Conservation (phyloP, 2,113 vertebrate genomes). For the Apaloderma vittatum region DNA sequence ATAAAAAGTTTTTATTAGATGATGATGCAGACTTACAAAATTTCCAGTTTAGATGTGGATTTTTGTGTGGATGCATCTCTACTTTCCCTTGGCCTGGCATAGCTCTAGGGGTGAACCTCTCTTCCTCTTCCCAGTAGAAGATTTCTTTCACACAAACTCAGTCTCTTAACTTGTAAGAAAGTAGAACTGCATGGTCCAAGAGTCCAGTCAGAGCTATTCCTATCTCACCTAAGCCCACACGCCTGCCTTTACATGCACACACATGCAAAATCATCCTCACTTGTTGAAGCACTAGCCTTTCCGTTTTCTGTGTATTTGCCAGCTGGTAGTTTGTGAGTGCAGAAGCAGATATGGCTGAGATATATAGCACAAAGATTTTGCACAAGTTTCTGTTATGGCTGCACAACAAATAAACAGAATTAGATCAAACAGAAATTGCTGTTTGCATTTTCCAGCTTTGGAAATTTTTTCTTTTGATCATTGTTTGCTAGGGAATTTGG, state of each 20-base stretch:
- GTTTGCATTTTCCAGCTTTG: not conserved
- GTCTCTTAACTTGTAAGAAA: not conserved
- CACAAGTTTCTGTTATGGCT: not conserved
- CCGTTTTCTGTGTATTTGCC: not conserved
- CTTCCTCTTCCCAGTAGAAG: not conserved
- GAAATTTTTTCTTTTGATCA: slow-evolving; percentile 13
- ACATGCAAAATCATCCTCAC: not conserved
- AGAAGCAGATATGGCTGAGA: not conserved
- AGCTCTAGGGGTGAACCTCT: not conserved
- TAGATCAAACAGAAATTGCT: not conserved
- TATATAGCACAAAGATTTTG: not conserved
- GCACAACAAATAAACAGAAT: slow-evolving; percentile 12
- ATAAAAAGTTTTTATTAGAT: not conserved
- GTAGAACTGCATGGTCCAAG: not conserved
- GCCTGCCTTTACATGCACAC: not conserved
- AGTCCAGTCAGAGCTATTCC: not conserved
- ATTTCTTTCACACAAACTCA: not conserved
- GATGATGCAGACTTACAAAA: not conserved
- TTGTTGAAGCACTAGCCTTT: not conserved
- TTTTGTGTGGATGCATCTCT: not conserved
- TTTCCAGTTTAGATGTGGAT: not conserved
- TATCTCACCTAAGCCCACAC: not conserved
- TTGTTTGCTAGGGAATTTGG: slow-evolving; percentile 6
- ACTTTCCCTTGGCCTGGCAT: not conserved
- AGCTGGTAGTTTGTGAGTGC: not conserved